Percentiles rank a stretch among this genome's conserved stretches.
Evolutionary conservation across 2,888 invertebrate species (phyloP).

Genomic region (Lasioglossum morio): DNA sequence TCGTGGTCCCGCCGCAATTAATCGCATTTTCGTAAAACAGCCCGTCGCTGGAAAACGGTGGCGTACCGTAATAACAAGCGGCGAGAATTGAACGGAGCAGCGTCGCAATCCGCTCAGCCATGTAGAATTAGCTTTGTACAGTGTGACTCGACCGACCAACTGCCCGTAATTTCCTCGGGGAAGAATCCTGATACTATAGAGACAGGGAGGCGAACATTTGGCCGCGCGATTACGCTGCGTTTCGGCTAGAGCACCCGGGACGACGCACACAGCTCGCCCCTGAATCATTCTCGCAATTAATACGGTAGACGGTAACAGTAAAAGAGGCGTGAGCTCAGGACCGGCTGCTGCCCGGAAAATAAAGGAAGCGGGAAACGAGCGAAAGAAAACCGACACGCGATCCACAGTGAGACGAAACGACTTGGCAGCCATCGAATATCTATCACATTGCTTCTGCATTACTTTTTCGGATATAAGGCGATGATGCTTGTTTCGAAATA

Average conservation of each 20-base stretch:
- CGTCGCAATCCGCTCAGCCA: slow-evolving; percentile 29
- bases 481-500: no score
- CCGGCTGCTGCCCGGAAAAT: neutral
- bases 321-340: slow-evolving; percentile 19
- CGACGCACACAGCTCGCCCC: slow-evolving; percentile 34
- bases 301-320: slow-evolving; percentile 46
- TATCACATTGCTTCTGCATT: no score
- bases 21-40: slow-evolving; percentile 16
- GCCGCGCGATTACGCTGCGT: slow-evolving; percentile 50
- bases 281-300: slow-evolving; percentile 66
- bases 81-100: slow-evolving; percentile 40
- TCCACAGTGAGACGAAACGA: neutral
- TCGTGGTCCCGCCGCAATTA: neutral
- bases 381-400: neutral
- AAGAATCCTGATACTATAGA: slow-evolving; percentile 68
- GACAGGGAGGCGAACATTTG: slow-evolving; percentile 33
- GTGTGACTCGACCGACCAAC: slow-evolving; percentile 60
- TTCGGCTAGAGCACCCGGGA: slow-evolving; percentile 32
- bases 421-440: no score
- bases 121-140: slow-evolving; percentile 51
- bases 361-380: slow-evolving; percentile 5
- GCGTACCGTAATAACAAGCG: slow-evolving; percentile 29
- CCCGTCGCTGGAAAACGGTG: slow-evolving; percentile 20
- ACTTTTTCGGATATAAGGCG: no score
- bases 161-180: slow-evolving; percentile 76